Conservation (phyloP, 2,888 invertebrate genomes). For the Tenodera sinensis region DNA sequence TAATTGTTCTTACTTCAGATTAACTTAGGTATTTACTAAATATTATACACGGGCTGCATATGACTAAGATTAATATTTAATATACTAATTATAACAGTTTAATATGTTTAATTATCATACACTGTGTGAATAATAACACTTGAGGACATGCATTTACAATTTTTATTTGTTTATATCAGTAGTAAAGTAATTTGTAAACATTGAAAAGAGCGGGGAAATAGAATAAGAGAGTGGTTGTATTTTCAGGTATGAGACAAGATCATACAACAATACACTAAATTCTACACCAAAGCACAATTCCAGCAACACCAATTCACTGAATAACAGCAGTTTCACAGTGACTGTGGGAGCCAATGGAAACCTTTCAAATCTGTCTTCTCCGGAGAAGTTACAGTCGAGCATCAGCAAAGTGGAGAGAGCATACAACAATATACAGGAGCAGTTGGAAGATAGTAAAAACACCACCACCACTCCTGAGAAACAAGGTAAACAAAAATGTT, state of each 20-base stretch:
- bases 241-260: constrained; percentile 28
- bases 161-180: too few species aligned
- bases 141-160: too few species aligned
- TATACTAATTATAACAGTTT: too few species aligned
- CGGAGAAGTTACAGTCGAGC: constrained; percentile 43
- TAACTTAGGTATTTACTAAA: too few species aligned
- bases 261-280: constrained; percentile 21
- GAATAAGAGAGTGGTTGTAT: not conserved
- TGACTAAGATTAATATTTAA: too few species aligned
- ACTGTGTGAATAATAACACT: too few species aligned
- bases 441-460: constrained; percentile 24
- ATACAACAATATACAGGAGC: constrained; percentile 24
- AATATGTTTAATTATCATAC: too few species aligned
- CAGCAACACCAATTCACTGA: not conserved
- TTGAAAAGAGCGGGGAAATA: not conserved
- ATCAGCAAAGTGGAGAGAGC: constrained; percentile 41
- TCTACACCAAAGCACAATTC: not conserved
- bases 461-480: not conserved
- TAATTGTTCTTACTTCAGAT: too few species aligned
- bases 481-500: not conserved
- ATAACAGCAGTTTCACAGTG: not conserved
- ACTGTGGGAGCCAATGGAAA: not conserved
- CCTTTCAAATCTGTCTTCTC: constrained; percentile 28
- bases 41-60: too few species aligned
- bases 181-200: too few species aligned